Conservation (phyloP, 2,113 vertebrate species). For the Larimichthys crocea region DNA sequence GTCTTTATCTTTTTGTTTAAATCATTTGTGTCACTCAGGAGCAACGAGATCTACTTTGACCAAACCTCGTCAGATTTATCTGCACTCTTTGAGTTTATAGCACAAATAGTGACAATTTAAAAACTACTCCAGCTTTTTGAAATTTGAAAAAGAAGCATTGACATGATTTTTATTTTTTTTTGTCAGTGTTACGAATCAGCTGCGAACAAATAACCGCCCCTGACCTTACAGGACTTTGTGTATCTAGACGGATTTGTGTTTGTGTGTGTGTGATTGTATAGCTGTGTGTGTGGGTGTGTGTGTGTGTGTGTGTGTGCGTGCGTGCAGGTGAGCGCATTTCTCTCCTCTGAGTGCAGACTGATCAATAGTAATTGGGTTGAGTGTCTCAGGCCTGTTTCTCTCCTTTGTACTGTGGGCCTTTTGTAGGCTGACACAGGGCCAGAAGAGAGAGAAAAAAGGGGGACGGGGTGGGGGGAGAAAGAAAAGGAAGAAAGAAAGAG, state of each 20-base stretch:
- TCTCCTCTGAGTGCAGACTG: conserved; percentile 69
- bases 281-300: no score
- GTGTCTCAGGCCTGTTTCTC: conserved; percentile 76
- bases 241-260: conserved; percentile 26
- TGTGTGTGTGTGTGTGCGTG: not conserved
- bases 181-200: conserved; percentile 28
- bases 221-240: conserved; percentile 50
- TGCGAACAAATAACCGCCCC: conserved; percentile 33
- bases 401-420: conserved; percentile 72
- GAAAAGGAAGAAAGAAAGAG: conserved; percentile 30
- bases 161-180: conserved; percentile 12
- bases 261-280: not conserved
- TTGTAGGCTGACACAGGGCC: conserved; percentile 68
- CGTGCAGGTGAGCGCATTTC: conserved; percentile 58
- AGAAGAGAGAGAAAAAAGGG: conserved; percentile 48
- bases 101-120: not conserved
- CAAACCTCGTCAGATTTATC: not conserved
- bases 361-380: conserved; percentile 85
- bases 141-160: not conserved
- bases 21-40: no score
- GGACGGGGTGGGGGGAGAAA: conserved; percentile 35
- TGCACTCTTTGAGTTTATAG: not conserved
- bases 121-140: not conserved
- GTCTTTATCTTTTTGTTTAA: not conserved
- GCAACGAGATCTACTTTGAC: not conserved